phyloP scores from a whole-genome alignment of 2,113 vertebrate genomes.

The Cacatua alba region DNA sequence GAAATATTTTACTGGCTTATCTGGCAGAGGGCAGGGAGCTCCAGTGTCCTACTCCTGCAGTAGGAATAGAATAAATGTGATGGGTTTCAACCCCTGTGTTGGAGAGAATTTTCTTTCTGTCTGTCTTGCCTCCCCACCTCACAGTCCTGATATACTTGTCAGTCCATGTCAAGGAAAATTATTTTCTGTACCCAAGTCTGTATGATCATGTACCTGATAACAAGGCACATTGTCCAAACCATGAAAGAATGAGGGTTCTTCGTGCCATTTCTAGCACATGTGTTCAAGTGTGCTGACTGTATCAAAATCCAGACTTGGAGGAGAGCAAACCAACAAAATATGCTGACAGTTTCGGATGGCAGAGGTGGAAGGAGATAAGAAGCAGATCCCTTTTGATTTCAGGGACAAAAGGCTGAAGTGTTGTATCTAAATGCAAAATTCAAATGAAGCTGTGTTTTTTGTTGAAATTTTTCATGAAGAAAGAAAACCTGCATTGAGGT shows the following conservation, averaged over 20 bases:
- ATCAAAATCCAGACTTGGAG: not conserved
- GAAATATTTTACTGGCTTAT: not conserved
- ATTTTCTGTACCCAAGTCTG: not conserved
- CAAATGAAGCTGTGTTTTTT: not conserved
- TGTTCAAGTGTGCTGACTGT: not conserved
- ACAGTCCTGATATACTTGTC: not conserved
- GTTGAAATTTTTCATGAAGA: not conserved
- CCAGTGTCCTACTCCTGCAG: not conserved
- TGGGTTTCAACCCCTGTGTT: not conserved
- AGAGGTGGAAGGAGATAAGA: not conserved
- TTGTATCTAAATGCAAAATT: not conserved
- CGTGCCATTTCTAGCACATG: not conserved
- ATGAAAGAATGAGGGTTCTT: not conserved
- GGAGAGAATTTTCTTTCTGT: not conserved
- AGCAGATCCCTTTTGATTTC: not conserved
- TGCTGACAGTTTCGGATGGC: not conserved
- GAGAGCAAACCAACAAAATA: not conserved
- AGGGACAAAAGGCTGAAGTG: not conserved
- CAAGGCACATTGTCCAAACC: not conserved
- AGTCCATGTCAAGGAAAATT: not conserved
- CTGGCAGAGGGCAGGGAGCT: not conserved
- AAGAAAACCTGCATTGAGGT: not conserved
- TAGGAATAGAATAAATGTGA: not conserved
- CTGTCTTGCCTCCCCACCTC: not conserved
- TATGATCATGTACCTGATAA: not conserved